Percentiles rank a stretch among this genome's conserved stretches.
phyloP scores from a whole-genome alignment of 2,888 invertebrate species.

The Carpatolechia fugitivella region DNA sequence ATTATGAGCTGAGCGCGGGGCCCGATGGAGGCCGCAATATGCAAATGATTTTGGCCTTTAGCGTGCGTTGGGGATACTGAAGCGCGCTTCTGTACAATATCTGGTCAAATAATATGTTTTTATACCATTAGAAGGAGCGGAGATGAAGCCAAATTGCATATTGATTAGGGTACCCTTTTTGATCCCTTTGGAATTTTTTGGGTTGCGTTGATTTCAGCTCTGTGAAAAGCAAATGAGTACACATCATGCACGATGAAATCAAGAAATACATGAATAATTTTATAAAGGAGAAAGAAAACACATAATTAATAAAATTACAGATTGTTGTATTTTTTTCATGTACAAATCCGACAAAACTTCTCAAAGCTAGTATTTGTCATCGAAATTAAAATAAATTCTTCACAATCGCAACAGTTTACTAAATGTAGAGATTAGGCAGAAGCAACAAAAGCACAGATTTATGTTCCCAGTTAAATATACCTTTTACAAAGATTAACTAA shows the following conservation, averaged over 20 bases:
- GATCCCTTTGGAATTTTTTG: background rate
- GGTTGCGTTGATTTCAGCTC: background rate
- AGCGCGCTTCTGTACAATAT: slow-evolving; percentile 40
- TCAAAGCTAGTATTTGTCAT: background rate
- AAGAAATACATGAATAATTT: background rate
- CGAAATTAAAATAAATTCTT: background rate
- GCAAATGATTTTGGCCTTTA: slow-evolving; percentile 74
- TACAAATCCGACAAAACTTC: background rate
- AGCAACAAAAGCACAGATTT: slow-evolving; percentile 39
- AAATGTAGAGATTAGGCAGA: slow-evolving; percentile 9
- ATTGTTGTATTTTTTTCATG: background rate
- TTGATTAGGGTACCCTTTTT: slow-evolving; percentile 6
- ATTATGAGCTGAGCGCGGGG: slow-evolving; percentile 60
- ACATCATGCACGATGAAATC: background rate
- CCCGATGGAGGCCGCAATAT: slow-evolving; percentile 64
- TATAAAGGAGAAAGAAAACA: background rate
- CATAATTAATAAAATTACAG: background rate
- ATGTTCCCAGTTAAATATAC: slow-evolving; percentile 51
- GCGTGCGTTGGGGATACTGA: slow-evolving; percentile 36
- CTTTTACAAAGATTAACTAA: slow-evolving; percentile 60
- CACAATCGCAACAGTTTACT: slow-evolving; percentile 7
- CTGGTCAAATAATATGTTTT: slow-evolving; percentile 33
- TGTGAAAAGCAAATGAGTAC: slow-evolving; percentile 5
- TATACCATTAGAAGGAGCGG: slow-evolving; percentile 5
- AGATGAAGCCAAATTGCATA: slow-evolving; percentile 15